phyloP scores from a whole-genome alignment of 2,888 invertebrate species.

The Leucoma salicis region DNA sequence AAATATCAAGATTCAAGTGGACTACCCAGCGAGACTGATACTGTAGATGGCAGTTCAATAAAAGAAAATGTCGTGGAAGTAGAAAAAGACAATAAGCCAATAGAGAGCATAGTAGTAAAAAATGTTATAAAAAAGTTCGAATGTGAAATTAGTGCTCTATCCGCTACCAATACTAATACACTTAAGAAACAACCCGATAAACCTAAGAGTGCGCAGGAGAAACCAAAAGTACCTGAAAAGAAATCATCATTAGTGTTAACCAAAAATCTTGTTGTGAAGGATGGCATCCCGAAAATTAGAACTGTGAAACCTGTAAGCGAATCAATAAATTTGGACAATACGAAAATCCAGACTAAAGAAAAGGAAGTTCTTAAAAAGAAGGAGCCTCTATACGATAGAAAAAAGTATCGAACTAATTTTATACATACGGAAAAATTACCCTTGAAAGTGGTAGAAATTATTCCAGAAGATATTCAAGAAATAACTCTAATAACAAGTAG shows the following conservation, averaged over 20 bases:
- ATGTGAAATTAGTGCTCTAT: slow-evolving; percentile 69
- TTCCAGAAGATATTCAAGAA: slow-evolving; percentile 69
- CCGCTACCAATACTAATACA: slow-evolving; percentile 48
- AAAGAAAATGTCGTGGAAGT: slow-evolving; percentile 41
- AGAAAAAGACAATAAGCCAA: slow-evolving; percentile 32
- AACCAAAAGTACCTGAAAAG: slow-evolving; percentile 84
- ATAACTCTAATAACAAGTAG: slow-evolving; percentile 23
- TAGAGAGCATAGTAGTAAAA: slow-evolving; percentile 62
- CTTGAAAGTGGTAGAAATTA: slow-evolving; percentile 70
- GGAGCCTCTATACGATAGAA: slow-evolving; percentile 67
- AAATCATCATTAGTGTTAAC: slow-evolving; percentile 78
- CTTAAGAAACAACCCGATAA: slow-evolving; percentile 66
- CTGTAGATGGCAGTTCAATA: slow-evolving; percentile 61
- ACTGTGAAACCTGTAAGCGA: slow-evolving; percentile 59
- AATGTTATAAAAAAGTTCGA: slow-evolving; percentile 76
- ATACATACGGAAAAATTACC: slow-evolving; percentile 72
- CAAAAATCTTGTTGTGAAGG: slow-evolving; percentile 77
- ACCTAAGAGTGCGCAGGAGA: slow-evolving; percentile 66
- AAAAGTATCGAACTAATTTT: slow-evolving; percentile 73
- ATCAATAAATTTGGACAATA: slow-evolving; percentile 36
- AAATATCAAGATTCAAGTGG: slow-evolving; percentile 62
- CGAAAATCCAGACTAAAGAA: slow-evolving; percentile 17
- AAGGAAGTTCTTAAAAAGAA: slow-evolving; percentile 49
- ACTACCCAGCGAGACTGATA: slow-evolving; percentile 65
- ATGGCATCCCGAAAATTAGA: slow-evolving; percentile 78